Evolutionary conservation across 2,888 invertebrate species (phyloP), one percentile per base, ranked within the genome.

Genomic region (Melanostoma mellinum): DNA sequence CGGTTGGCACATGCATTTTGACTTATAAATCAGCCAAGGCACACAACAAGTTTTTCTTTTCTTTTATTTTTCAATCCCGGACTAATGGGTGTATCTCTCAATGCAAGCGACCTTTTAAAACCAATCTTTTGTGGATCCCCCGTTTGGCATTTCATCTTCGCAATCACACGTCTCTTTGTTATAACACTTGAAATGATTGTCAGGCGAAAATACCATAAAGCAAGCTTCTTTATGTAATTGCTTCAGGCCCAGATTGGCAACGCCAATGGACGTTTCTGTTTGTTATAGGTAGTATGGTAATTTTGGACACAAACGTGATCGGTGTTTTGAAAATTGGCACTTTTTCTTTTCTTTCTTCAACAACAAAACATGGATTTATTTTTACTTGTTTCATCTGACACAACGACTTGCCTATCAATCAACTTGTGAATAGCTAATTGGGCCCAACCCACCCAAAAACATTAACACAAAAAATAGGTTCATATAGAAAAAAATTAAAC

Each of bases 71-170:
- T 44, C 46, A 56, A 61, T 61, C 35, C 69, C 42, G 32, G 40
- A 67, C 60, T 55, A 68, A 58, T 58, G 52, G 33, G 53, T 55
- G 46, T 68, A 61, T 53, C 53, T 63, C 60, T 73, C 78, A 42
- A 53, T 65, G 69, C 78, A 74, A 77, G 78, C 78, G 78, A 79
- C 79, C 84, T 78, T 84, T 79, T 55, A 52, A 74, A 68, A 36
- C 60, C 58, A 61, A 44, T 63, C 60, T 60, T 63, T 38, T 63
- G 60, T 68, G 60, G 58, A 74, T 78, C 78, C 73, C 20, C 69
- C 53, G 65, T 65, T 46, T 61, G 73, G 73, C 71, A 63, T 73
- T 78, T 68, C 63, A 60, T 60, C 60, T 65, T 58, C 67, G 48
- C 72, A 53, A 44, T 42, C 63, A 50, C 36, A 63, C 63, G 63